A percentile compares a stretch with the other conserved stretches of the same genome.
These are phyloP conservation scores for Aleadryas rufinucha DNA, from an alignment of 2,113 vertebrate species.

Conservation along the genomic window DNA sequence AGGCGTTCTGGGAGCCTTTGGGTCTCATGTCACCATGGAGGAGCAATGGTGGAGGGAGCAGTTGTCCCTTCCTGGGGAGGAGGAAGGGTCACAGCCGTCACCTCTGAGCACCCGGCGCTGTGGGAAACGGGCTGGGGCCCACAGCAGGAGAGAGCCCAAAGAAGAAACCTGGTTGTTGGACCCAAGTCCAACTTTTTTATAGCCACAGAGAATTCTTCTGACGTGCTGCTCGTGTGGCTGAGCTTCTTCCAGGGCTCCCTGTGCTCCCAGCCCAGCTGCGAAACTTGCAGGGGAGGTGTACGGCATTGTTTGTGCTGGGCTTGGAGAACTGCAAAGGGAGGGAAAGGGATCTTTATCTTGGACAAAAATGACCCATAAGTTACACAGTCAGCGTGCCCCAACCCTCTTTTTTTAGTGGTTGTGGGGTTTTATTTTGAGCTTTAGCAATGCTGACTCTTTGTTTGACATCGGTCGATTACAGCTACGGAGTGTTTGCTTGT, in stretches of 20 bases:
- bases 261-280: background rate
- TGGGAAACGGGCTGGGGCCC: background rate
- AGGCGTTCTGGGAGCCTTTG: too few species aligned
- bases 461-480: background rate
- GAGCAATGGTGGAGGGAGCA: background rate
- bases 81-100: background rate
- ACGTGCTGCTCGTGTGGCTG: accelerated
- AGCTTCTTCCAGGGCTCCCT: background rate
- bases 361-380: background rate
- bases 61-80: background rate
- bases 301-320: background rate
- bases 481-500: background rate
- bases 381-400: accelerated
- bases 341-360: background rate
- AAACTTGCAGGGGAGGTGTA: background rate
- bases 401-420: background rate
- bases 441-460: background rate
- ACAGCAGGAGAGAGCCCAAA: background rate
- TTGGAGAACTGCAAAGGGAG: background rate
- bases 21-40: background rate
- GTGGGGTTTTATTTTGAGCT: background rate
- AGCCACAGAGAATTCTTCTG: background rate
- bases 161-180: background rate
- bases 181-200: background rate
- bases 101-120: accelerated